A percentile compares a stretch with the other conserved stretches of the same genome.
Evolutionary conservation across 2,797 vertebrate genomes (phyloP).

Genomic region (Zenarchopterus dispar): DNA sequence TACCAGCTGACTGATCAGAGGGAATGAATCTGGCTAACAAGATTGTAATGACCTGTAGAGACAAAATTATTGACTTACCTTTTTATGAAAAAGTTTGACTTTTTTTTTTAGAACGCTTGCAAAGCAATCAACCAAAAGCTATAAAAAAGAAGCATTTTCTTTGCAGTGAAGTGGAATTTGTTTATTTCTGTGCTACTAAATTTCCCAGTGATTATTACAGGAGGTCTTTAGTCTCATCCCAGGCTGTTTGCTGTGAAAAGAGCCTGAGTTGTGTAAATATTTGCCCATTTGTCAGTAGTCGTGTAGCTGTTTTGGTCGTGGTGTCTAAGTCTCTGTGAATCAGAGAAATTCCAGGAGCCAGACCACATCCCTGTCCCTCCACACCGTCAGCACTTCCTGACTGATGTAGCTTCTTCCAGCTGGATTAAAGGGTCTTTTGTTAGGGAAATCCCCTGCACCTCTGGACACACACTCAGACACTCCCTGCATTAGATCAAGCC

Average conservation of each 20-base stretch:
- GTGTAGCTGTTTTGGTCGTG: slow-evolving; percentile 28
- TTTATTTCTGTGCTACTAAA: neutral
- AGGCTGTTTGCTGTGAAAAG: slow-evolving; percentile 10
- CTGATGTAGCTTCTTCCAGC: slow-evolving; percentile 58
- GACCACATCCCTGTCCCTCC: slow-evolving; percentile 58
- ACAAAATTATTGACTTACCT: too few relatives aligned
- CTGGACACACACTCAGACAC: slow-evolving; percentile 63
- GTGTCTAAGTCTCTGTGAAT: slow-evolving; percentile 54
- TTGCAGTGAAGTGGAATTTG: neutral
- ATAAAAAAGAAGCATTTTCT: neutral
- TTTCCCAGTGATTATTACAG: neutral
- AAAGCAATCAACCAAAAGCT: too few relatives aligned
- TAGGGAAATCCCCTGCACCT: slow-evolving; percentile 73
- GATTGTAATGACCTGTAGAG: too few relatives aligned
- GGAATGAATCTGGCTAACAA: too few relatives aligned
- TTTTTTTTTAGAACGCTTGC: too few relatives aligned
- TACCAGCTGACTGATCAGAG: too few relatives aligned
- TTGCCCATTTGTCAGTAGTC: slow-evolving; percentile 2
- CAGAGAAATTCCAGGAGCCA: slow-evolving; percentile 52
- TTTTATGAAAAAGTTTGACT: too few relatives aligned
- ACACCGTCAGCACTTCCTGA: slow-evolving; percentile 61
- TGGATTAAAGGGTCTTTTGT: slow-evolving; percentile 73
- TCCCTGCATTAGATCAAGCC: slow-evolving; percentile 62
- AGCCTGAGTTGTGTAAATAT: slow-evolving; percentile 18
- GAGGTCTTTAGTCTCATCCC: neutral